phyloP scores from a whole-genome alignment of 2,888 invertebrate genomes.

The Thelaira solivaga region DNA sequence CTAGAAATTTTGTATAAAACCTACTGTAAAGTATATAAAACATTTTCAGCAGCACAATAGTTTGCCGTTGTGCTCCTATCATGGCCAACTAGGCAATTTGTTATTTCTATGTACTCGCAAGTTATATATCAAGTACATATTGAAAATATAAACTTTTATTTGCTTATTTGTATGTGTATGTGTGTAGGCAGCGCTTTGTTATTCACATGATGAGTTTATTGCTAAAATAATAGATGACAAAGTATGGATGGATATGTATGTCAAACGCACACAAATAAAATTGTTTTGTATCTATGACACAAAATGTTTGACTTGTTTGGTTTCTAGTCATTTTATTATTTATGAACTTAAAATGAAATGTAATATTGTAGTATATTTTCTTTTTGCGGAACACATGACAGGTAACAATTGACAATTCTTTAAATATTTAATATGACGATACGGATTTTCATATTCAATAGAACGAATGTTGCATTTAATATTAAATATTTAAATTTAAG shows the following conservation, averaged over 20 bases:
- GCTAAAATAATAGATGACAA: constrained; percentile 24
- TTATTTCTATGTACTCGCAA: too few relatives aligned
- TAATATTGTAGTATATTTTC: constrained; percentile 10
- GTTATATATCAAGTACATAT: background rate
- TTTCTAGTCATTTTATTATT: constrained; percentile 34
- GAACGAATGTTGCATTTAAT: too few relatives aligned
- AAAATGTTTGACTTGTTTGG: constrained; percentile 44
- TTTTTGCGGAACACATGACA: constrained; percentile 16
- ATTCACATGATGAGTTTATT: constrained; percentile 13
- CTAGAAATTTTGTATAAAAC: too few relatives aligned
- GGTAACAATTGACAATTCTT: constrained; percentile 50
- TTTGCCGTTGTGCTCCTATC: too few relatives aligned
- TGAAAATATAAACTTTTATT: background rate
- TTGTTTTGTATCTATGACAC: constrained; percentile 11
- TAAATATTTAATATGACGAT: constrained; percentile 49
- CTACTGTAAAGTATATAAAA: too few relatives aligned
- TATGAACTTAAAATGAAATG: constrained; percentile 37
- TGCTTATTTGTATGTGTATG: background rate
- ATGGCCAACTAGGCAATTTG: too few relatives aligned
- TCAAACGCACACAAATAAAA: background rate
- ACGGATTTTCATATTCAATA: constrained; percentile 27
- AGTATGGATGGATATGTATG: constrained; percentile 1
- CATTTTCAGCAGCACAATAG: too few relatives aligned
- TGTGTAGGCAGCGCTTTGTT: background rate
- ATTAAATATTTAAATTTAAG: too few relatives aligned